phyloP scores from a whole-genome alignment of 2,888 invertebrate genomes.

The Apocheima hispidaria region DNA sequence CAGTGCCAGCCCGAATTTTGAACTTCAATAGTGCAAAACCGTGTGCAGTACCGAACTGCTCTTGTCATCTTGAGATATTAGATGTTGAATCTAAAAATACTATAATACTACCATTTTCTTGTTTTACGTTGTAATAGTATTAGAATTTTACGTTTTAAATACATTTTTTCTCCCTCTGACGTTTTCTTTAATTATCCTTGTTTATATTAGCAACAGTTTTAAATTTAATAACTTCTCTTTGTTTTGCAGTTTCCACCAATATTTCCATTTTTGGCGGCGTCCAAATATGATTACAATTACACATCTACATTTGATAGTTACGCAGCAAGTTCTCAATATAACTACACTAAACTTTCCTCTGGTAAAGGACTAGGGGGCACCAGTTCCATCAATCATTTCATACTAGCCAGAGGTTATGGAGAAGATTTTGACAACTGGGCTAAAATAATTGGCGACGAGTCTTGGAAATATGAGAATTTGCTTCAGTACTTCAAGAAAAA shows the following conservation, averaged over 20 bases:
- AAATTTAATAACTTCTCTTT: neutral
- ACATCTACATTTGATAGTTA: constrained; percentile 49
- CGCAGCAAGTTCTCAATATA: constrained; percentile 36
- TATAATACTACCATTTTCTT: too few species aligned
- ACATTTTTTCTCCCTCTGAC: too few species aligned
- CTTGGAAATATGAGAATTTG: constrained; percentile 54
- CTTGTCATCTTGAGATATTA: too few species aligned
- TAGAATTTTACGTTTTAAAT: too few species aligned
- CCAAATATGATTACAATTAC: constrained; percentile 52
- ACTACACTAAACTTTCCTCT: constrained; percentile 45
- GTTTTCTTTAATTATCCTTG: too few species aligned
- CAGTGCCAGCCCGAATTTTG: too few species aligned
- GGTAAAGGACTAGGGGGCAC: constrained; percentile 61
- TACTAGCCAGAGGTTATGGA: constrained; percentile 50
- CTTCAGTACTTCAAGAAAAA: constrained; percentile 58
- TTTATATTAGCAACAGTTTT: too few species aligned
- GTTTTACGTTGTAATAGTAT: too few species aligned
- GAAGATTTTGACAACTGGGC: constrained; percentile 56
- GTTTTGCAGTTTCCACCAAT: constrained; percentile 51
- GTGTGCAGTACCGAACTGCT: too few species aligned
- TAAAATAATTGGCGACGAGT: constrained; percentile 38
- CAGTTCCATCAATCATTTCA: constrained; percentile 52
- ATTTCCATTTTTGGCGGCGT: constrained; percentile 40
- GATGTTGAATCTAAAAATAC: too few species aligned
- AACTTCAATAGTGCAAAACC: too few species aligned